phyloP scores from a whole-genome alignment of 2,888 invertebrate genomes.

The Amaurobius ferox region DNA sequence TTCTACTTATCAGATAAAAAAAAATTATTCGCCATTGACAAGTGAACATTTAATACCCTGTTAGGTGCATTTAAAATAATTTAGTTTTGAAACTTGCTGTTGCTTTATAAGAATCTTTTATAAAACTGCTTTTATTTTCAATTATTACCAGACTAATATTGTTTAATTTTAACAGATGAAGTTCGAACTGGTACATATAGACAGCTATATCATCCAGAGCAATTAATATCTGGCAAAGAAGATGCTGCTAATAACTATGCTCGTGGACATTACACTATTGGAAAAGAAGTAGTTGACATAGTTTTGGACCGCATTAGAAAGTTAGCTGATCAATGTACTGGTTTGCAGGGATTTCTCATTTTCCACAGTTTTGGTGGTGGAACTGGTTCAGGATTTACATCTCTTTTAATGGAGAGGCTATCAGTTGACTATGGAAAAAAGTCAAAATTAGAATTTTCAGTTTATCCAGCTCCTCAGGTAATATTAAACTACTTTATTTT shows the following conservation, averaged over 20 bases:
- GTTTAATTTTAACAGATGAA: constrained; percentile 74
- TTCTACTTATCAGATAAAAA: no score
- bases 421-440: constrained; percentile 80
- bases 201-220: constrained; percentile 77
- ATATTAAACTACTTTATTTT: no score
- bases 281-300: constrained; percentile 76
- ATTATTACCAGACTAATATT: background rate
- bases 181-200: constrained; percentile 76
- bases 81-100: no score
- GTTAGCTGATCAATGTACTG: constrained; percentile 79
- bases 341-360: constrained; percentile 87
- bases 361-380: constrained; percentile 88
- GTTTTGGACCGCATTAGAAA: constrained; percentile 75
- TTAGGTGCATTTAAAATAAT: no score
- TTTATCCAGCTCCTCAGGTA: constrained; percentile 73
- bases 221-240: constrained; percentile 82
- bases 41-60: no score
- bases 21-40: no score
- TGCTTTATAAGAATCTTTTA: no score
- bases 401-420: constrained; percentile 79
- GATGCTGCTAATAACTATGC: constrained; percentile 92
- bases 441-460: constrained; percentile 78
- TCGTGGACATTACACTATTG: constrained; percentile 79
- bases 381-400: constrained; percentile 80
- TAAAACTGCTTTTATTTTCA: no score